Base-by-base conservation (phyloP, 2,888 invertebrate species). In the Lasioglossum oenotherae region DNA sequence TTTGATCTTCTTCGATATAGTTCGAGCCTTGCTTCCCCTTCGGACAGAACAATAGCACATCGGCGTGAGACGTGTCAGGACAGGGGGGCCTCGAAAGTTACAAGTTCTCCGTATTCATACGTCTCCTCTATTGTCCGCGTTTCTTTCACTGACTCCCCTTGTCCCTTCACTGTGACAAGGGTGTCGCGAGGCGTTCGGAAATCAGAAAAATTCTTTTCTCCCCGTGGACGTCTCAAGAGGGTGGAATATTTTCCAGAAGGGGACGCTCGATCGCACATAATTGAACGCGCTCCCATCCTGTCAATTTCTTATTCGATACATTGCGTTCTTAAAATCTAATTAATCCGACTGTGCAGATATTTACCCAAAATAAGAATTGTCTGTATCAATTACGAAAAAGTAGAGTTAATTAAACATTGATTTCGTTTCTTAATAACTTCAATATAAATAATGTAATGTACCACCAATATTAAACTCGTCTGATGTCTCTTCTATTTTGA, bases 41-140 rank as follows among this genome's bases (percentile, higher is more conserved):
- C 60, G 49, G 49, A 27, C 69, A 67, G 75, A 82, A 84, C 53
- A 27, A 74, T 27, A 44, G 75, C 27, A 75, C 72, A 64, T 79
- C 74, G 19, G n/a, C 71, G 83, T 57, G 35, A 71, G 75, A 78
- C 35, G 53, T 53, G 84, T 79, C 84, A 31, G 35, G 10, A 19
- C 3, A 16, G 67, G 23, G 67, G 72, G 27, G 49, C 53, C 19
- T 49, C 41, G 69, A 64, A 78, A 84, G 74, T 78, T 84, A 53
- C 84, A 49, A 71, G 57, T 84, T 84, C 84, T 78, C 77, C 77
- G 84, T 85, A 85, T 85, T 85, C 85, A 84, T 84, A 84, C 84
- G 83, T 64, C 76, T 19, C 31, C 60, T 23, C 80, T n/a, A 78
- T 84, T 80, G 74, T 84, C 77, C 80, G 53, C 74, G 35, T 74